A percentile compares a stretch with the other conserved stretches of the same genome.
phyloP scores from a whole-genome alignment of 2,888 invertebrate species.

The Brenthis ino region DNA sequence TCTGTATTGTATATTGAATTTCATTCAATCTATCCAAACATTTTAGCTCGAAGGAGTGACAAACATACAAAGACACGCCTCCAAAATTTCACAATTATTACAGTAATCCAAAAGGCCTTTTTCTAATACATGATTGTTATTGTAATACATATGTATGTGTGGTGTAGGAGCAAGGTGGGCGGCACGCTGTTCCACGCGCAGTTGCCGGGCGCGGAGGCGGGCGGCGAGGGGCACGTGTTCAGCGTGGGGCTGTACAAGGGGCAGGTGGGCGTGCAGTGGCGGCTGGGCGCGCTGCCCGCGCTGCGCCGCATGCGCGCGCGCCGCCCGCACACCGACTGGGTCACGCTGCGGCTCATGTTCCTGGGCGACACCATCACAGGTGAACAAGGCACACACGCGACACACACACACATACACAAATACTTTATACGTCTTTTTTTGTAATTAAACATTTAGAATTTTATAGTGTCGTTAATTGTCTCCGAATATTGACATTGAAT shows the following conservation, averaged over 20 bases:
- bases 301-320: conserved; percentile 48
- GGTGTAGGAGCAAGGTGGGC: conserved; percentile 85
- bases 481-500: no score
- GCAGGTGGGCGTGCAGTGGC: conserved; percentile 87
- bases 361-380: conserved; percentile 45
- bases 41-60: no score
- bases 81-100: no score
- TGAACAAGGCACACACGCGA: conserved; percentile 12
- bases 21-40: no score
- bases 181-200: conserved; percentile 89
- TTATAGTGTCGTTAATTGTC: no score
- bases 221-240: conserved; percentile 81
- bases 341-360: conserved; percentile 47
- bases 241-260: conserved; percentile 87
- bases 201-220: conserved; percentile 64
- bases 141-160: no score
- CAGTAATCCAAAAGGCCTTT: no score
- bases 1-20: no score
- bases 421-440: background rate
- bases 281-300: conserved; percentile 65
- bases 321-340: conserved; percentile 60
- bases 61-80: no score
- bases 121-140: no score
- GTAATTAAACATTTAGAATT: background rate
- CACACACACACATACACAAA: background rate